Evolutionary conservation across 1,140 invertebrate genomes (phyloP).

Genomic region (Rhyacophila brunnea): DNA sequence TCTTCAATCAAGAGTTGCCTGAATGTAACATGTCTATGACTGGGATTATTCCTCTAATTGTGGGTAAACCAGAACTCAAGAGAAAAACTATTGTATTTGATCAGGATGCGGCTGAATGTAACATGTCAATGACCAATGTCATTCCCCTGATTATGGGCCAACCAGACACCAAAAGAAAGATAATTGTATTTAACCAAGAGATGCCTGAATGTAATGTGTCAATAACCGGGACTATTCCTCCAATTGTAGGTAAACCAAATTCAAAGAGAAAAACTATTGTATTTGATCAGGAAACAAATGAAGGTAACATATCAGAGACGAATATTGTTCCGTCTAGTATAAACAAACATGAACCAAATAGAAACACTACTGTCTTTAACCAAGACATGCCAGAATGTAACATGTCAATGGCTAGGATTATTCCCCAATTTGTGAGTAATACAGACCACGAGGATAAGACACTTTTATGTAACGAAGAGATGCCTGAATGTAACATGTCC

Average conservation of each 20-base stretch:
- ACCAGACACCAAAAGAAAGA: background rate
- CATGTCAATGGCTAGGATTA: slow-evolving; percentile 8
- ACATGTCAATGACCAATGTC: slow-evolving; percentile 7
- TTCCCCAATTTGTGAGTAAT: background rate
- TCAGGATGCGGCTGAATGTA: background rate
- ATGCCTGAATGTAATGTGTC: slow-evolving; percentile 8
- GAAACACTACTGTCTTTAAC: slow-evolving; percentile 4
- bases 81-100: slow-evolving; percentile 16
- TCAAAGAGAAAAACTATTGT: slow-evolving; percentile 7
- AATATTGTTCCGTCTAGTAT: background rate
- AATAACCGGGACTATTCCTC: background rate
- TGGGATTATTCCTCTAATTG: background rate
- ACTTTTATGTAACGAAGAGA: background rate
- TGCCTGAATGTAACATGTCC: slow-evolving; percentile 2
- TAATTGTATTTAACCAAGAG: background rate
- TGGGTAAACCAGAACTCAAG: background rate
- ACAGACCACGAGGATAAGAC: background rate
- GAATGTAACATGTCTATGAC: slow-evolving; percentile 14
- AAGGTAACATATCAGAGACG: slow-evolving; percentile 21
- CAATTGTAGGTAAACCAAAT: background rate
- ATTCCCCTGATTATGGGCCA: background rate
- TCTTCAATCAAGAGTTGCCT: slow-evolving; percentile 2
- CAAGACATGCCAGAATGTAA: background rate
- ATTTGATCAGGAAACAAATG: slow-evolving; percentile 7
- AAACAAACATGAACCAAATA: background rate